These are phyloP conservation scores for Galbula dea DNA, from an alignment of 2,113 vertebrate genomes.

Conservation along the genomic window DNA sequence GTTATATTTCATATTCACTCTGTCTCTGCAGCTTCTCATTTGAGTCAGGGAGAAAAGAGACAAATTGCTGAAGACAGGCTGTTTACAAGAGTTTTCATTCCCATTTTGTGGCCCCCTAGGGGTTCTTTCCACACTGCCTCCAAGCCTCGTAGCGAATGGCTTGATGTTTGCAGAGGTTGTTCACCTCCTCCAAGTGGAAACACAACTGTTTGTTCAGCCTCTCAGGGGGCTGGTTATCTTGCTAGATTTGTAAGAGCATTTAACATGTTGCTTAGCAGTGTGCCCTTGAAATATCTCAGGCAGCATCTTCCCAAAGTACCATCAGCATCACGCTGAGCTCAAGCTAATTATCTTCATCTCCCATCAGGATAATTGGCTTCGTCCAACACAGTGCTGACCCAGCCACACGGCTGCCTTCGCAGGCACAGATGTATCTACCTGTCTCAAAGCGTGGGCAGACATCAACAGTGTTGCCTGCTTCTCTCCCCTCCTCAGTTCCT, in stretches of 20 bases:
- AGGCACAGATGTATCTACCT: not conserved
- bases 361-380: not conserved
- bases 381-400: not conserved
- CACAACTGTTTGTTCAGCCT: constrained; percentile 41
- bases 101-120: not conserved
- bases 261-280: constrained; percentile 24
- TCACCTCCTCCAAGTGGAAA: constrained; percentile 6
- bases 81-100: not conserved
- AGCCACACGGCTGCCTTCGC: not conserved
- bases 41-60: constrained; percentile 18
- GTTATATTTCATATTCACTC: constrained; percentile 54
- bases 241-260: constrained; percentile 46
- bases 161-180: not conserved
- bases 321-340: not conserved
- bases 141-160: not conserved
- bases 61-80: not conserved
- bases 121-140: not conserved
- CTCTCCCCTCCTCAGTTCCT: not conserved
- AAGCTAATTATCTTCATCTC: constrained; percentile 18
- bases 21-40: constrained; percentile 40
- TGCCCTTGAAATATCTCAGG: constrained; percentile 25
- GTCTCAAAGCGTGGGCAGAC: not conserved
- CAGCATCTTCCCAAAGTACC: constrained; percentile 18
- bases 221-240: constrained; percentile 54
- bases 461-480: not conserved